A percentile compares a stretch with the other conserved stretches of the same genome.
phyloP scores from a whole-genome alignment of 2,797 vertebrate genomes.

The Chrysocyon brachyurus region DNA sequence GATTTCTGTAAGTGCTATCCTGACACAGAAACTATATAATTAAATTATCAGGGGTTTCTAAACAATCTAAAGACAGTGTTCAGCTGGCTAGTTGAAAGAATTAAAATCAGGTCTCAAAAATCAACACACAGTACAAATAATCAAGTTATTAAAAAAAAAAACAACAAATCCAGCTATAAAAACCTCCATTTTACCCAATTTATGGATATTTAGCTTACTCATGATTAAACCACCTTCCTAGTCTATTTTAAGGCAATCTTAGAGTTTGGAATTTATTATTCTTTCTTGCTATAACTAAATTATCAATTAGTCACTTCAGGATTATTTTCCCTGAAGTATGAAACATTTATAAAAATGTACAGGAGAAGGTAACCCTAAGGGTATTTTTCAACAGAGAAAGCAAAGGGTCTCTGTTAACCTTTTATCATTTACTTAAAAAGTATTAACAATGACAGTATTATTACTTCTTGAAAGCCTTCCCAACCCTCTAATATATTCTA shows the following conservation, averaged over 20 bases:
- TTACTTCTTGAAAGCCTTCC: not conserved
- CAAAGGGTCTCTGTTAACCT: not conserved
- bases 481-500: not conserved
- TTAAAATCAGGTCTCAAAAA: conserved; percentile 54
- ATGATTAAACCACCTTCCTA: conserved; percentile 24
- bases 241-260: conserved; percentile 12
- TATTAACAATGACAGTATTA: not conserved
- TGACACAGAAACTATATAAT: conserved; percentile 20
- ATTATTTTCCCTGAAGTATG: conserved; percentile 1
- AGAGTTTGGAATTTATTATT: conserved; percentile 28
- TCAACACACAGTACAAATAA: not conserved
- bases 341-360: conserved; percentile 1
- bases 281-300: conserved; percentile 47
- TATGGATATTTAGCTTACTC: not conserved
- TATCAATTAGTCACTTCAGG: not conserved
- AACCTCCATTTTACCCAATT: conserved; percentile 13
- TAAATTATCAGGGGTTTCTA: conserved; percentile 42
- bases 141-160: not conserved
- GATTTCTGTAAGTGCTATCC: conserved; percentile 26
- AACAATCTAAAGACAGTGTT: conserved; percentile 10
- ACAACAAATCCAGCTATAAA: not conserved
- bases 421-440: conserved; percentile 45
- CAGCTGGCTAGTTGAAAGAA: conserved; percentile 6
- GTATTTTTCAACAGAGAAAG: conserved; percentile 24
- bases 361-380: not conserved